These are phyloP conservation scores for Notothenia rossii DNA, from an alignment of 2,113 vertebrate species.

Conservation along the genomic window DNA sequence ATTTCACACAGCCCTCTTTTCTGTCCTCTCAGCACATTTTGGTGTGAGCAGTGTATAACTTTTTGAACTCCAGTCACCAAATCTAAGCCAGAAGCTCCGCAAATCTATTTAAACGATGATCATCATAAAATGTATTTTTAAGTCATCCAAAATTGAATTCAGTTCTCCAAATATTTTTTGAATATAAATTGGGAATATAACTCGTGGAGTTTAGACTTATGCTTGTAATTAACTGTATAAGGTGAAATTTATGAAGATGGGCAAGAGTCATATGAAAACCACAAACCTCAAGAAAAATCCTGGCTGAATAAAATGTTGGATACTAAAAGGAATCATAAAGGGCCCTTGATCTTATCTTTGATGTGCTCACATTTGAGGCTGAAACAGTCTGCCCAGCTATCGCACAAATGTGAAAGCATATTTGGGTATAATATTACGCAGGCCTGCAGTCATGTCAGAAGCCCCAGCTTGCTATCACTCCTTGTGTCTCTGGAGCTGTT, in stretches of 20 bases:
- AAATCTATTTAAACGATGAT: constrained; percentile 34
- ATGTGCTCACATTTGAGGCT: constrained; percentile 55
- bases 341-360: constrained; percentile 54
- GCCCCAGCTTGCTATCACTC: constrained; percentile 58
- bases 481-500: constrained; percentile 71
- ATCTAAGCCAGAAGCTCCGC: not conserved
- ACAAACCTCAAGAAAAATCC: constrained; percentile 50
- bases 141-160: constrained; percentile 33
- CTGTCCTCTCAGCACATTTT: constrained; percentile 20
- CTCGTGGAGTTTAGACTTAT: constrained; percentile 39
- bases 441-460: constrained; percentile 63
- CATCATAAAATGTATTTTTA: constrained; percentile 28
- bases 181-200: constrained; percentile 31
- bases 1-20: constrained; percentile 40
- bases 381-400: constrained; percentile 38
- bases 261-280: constrained; percentile 32
- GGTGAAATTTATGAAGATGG: constrained; percentile 46
- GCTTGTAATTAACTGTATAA: constrained; percentile 60
- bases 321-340: constrained; percentile 30
- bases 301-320: constrained; percentile 53
- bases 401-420: constrained; percentile 53
- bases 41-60: not conserved
- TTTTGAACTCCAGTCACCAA: constrained; percentile 15
- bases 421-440: constrained; percentile 57
- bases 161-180: constrained; percentile 34